Evolutionary conservation across 2,888 invertebrate genomes (phyloP), one percentile per base, ranked within the genome.

Genomic region (Tiphia femorata): DNA sequence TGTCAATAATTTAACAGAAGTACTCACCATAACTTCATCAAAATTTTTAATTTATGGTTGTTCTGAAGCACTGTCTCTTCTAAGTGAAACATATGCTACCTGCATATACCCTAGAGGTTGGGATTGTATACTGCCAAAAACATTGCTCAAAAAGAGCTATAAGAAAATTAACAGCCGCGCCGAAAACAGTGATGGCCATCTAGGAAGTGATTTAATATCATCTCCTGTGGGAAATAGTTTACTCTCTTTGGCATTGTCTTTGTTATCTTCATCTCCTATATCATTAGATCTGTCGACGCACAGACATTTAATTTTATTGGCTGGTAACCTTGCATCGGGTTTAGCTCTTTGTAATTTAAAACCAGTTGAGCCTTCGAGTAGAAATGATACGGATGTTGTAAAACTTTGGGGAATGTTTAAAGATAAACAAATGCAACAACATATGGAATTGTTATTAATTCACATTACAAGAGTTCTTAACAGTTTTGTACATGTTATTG

Each of bases 401-500:
- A 76, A 75, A 55, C 55, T 73, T 19, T 82, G 80, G 80, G 67
- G 62, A 3, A 71, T 73, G 10, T 76, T 79, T 29, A 76, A 75
- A 14, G 79, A 81, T 82, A 86, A 75, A 69, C 85, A 20, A 76
- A 84, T 59, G 49, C 73, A 48, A 38, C 76, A 1, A 78, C 66
- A 75, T 43, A 67, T 81, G 49, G 91, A 93, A 66, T 86, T 88
- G 48, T 87, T 92, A 50, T 82, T 93, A 7, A 86, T 85, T 56
- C 91, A 94, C 48, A 86, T 91, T 0, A 77, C 91, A 38, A 90
- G 90, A 73, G 84, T 93, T 73, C 81, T 94, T 53, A 93, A 93
- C 78, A 88, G 93, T 19, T 87, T 91, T 72, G 89, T 90, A 49
- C 92, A 93, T 79, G 87, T 94, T 65, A 87, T 93, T 60, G 92